These are phyloP conservation scores for Leucophenga montana DNA, from an alignment of 2,888 invertebrate genomes.

Conservation along the genomic window DNA sequence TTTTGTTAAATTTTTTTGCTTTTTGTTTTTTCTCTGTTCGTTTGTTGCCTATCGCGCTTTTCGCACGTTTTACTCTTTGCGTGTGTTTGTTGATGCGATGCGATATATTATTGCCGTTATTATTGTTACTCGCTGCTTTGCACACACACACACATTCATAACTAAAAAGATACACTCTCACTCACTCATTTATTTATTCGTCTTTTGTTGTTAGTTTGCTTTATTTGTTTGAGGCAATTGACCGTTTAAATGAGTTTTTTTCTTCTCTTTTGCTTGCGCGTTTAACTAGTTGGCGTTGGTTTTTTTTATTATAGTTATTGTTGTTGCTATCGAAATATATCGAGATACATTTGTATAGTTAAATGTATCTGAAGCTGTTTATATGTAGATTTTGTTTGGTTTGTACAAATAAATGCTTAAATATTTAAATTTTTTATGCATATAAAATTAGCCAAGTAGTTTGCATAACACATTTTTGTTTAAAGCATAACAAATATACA, in stretches of 20 bases:
- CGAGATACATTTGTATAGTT: constrained; percentile 41
- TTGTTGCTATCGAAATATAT: constrained; percentile 22
- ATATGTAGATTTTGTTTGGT: constrained; percentile 28
- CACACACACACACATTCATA: neutral
- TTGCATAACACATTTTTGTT: too few species aligned
- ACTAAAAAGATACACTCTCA: constrained; percentile 30
- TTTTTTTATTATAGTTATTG: constrained; percentile 26
- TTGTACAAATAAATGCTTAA: neutral
- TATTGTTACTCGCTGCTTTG: neutral
- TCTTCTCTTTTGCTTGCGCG: constrained; percentile 3
- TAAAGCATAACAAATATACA: too few species aligned
- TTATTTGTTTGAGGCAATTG: constrained; percentile 56
- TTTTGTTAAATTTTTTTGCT: too few species aligned
- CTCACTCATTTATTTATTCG: constrained; percentile 48
- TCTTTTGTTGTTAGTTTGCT: constrained; percentile 11
- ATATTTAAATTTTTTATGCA: neutral
- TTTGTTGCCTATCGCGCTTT: neutral
- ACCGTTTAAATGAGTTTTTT: constrained; percentile 61
- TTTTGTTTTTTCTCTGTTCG: neutral
- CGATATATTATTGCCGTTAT: too few species aligned
- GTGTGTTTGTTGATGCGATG: too few species aligned
- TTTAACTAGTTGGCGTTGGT: constrained; percentile 20
- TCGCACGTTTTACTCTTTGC: too few species aligned
- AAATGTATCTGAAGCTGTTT: constrained; percentile 28
- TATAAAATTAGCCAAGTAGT: neutral